Base-by-base conservation (phyloP, 2,113 vertebrate species). In the Dermatemys mawii region DNA sequence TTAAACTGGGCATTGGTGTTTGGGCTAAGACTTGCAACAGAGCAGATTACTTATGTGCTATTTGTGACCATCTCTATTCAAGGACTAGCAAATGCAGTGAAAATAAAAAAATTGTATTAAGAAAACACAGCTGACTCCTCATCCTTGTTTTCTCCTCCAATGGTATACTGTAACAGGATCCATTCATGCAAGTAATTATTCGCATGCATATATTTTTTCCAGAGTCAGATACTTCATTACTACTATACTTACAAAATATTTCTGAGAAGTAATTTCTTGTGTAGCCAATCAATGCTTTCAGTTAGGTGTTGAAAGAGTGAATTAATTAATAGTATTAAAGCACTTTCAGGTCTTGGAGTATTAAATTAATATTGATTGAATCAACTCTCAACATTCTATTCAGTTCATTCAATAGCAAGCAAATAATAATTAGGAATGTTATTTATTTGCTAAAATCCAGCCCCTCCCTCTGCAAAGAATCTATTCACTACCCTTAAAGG, bases 361-460 rank as follows among this genome's bases (percentile, higher is more conserved):
- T 46, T 92, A 83, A 70, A 38, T 67, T 88, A 70, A 3, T 78
- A 86, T 44, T 81, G 85, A 82, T 80, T 67, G 76, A 94, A 76
- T 88, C 73, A 11, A 49, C 78, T 78, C 75, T 95, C 88, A 76
- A 83, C 32, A 89, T 21, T 96, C 84, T 2, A 86, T 95, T 93
- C 94, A 79, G 82, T 57, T 90, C 85, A 50, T 94, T 96, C 76
- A 78, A 94, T 94, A 49, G 51, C 24, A 95, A 5, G 26, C 75
- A 95, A 92, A 91, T 27, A 88, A 78, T 51, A 93, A 93, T 93
- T 92, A 93, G 86, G 70, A 90, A 84, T 48, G 50, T 5, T 87
- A 86, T 87, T 93, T 83, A 70, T 91, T 92, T n/a, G 73, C 73
- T 46, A 85, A 81, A 86, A 93, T 86, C 90, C 35, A 90, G 49